Percentiles rank a stretch among this genome's conserved stretches.
These are phyloP conservation scores for Temnothorax unifasciatus DNA, from an alignment of 2,888 invertebrate species.

Conservation along the genomic window DNA sequence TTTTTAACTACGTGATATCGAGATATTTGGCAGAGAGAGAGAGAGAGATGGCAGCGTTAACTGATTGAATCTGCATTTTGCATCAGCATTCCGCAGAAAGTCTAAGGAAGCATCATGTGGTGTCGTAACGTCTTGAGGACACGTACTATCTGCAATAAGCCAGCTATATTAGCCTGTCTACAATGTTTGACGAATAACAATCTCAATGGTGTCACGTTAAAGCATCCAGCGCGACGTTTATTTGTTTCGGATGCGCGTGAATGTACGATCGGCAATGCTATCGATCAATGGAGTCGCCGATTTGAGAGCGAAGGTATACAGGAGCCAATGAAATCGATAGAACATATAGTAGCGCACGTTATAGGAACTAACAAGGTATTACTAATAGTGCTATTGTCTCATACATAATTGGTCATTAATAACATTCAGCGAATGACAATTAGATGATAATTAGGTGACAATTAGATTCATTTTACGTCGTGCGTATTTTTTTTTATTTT, in stretches of 20 bases:
- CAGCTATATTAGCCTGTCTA: background rate
- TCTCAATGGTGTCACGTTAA: background rate
- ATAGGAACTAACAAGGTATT: slow-evolving; percentile 87
- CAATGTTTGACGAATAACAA: slow-evolving; percentile 12
- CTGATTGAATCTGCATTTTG: too few relatives aligned
- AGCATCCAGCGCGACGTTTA: slow-evolving; percentile 33
- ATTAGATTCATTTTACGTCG: background rate
- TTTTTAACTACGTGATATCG: too few relatives aligned
- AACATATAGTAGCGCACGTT: slow-evolving; percentile 88
- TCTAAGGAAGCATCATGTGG: slow-evolving; percentile 61
- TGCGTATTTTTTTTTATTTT: background rate
- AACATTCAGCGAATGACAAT: background rate
- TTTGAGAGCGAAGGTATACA: slow-evolving; percentile 86
- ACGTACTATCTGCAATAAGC: slow-evolving; percentile 30
- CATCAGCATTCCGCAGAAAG: background rate
- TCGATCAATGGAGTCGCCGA: slow-evolving; percentile 86
- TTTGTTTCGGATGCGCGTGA: slow-evolving; percentile 41
- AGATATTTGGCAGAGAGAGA: too few relatives aligned
- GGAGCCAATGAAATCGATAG: slow-evolving; percentile 88
- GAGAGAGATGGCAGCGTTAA: slow-evolving; percentile 28
- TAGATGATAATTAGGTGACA: too few relatives aligned
- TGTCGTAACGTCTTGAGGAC: slow-evolving; percentile 55
- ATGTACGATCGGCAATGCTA: slow-evolving; percentile 76
- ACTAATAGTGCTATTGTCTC: background rate
- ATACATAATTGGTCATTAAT: background rate